These are phyloP conservation scores for Gastrophysa polygoni DNA, from an alignment of 2,888 invertebrate species.

Conservation along the genomic window DNA sequence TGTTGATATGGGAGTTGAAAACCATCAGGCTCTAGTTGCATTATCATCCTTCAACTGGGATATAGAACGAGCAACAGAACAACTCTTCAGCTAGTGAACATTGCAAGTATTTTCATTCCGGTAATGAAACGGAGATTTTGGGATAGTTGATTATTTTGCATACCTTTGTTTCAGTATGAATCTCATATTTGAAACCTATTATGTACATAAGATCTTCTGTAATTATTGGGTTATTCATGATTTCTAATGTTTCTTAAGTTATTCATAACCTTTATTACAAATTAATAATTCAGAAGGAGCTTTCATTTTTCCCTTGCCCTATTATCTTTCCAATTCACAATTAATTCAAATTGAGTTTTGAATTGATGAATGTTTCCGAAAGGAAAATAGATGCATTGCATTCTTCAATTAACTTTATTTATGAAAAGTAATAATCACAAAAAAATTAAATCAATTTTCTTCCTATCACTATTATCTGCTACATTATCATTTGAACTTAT, in stretches of 20 bases:
- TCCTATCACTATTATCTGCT: no score
- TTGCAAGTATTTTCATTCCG: constrained; percentile 2
- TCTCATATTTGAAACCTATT: background rate
- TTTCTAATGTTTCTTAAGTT: background rate
- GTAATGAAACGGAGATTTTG: background rate
- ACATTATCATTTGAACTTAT: no score
- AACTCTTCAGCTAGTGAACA: constrained; percentile 76
- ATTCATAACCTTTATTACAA: background rate
- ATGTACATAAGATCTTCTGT: background rate
- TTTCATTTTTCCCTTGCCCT: no score
- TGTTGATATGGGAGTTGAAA: constrained; percentile 93
- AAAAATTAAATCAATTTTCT: no score
- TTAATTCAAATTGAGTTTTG: no score
- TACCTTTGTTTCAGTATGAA: background rate
- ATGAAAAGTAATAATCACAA: no score
- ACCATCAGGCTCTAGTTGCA: constrained; percentile 86
- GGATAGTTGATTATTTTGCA: background rate
- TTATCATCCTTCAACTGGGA: constrained; percentile 94
- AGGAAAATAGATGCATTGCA: no score
- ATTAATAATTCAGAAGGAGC: background rate
- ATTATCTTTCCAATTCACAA: no score
- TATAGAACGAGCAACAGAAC: constrained; percentile 89
- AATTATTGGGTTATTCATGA: background rate
- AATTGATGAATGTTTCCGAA: no score
- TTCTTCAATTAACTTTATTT: no score